Base-by-base conservation (phyloP, 2,888 invertebrate genomes). In the Melieria picta region DNA sequence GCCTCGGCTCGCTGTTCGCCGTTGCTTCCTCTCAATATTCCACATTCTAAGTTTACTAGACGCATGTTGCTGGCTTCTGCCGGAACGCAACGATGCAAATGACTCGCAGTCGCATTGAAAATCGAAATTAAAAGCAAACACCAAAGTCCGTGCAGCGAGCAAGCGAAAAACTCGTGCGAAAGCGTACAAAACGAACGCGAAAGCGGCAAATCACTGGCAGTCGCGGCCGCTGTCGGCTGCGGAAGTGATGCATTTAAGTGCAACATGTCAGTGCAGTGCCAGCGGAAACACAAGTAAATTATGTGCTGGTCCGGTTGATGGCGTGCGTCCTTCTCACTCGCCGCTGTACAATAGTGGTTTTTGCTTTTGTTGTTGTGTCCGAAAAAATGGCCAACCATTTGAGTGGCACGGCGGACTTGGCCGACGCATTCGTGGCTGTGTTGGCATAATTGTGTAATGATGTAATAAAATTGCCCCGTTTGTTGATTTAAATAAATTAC, bases 171-270 rank as follows among this genome's bases (percentile, higher is more conserved):
- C 30, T 30, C 0, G 16, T 62, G 11, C 0, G 62, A 48, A 47
- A 43, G 4, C 16, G 16, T 57, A 57, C 30, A 57, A 10, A 65
- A 42, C 13, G 11, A 55, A 65, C 7, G 45, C 13, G 10, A 56
- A 46, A 65, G 10, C 9, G 7, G 16, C 16, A 45, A 65, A 56
- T 61, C 6, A 52, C 13, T 55, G 48, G 7, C 11, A 63, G 11
- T 10, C 5, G 4, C 63, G 63, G 11, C 46, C 11, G 43, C 13
- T 46, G 46, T 62, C 65, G 16, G 65, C 70, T 64, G 67, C 78
- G 79, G 79, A 79, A 78, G 77, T 78, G 72, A 76, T 77, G 75
- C 77, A 79, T 78, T 79, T 78, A 78, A 77, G 78, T 78, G 77
- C 78, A 77, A 77, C 79, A 79, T 79, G 79, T 78, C 77, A 75